Base-by-base conservation (phyloP, 2,888 invertebrate genomes). In the Margaritifera margaritifera region DNA sequence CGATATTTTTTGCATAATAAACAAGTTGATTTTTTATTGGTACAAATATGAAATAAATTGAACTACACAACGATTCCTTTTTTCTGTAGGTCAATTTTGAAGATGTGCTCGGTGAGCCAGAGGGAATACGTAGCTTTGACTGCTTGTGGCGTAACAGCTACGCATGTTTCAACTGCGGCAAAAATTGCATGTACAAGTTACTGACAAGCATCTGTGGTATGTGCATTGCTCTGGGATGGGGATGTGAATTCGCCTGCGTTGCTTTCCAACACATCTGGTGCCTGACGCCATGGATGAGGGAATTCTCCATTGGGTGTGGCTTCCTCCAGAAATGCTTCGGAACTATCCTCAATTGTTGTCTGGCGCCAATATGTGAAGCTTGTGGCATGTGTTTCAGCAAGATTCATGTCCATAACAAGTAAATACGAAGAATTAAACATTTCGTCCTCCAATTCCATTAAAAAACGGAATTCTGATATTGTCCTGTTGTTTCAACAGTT, bases 201-300 rank as follows among this genome's bases (percentile, higher is more conserved):
- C 91, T 94, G 53, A 92, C 93, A 1, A 92, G 94, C 62, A 80
- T 94, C 25, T 90, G 93, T 8, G 94, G 93, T 0, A 93, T 94
- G 6, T 91, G 94, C 31, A 91, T 93, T 64, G 94, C 94, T 0
- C 90, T 94, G 70, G 90, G 92, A 76, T 91, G 94, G 62, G 85
- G n/a, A 25, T 83, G 81, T 59, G 75, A 75, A 65, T 85, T 83
- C 70, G 86, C 82, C 63, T 51, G 93, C 79, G 90, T 94, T 22
- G 93, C 94, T 6, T 83, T 84, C 72, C 50, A 74, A 22, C 93
- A 94, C 90, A 93, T 94, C 83, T 94, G 94, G 94, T 94, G 94
- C 85, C 90, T 92, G 22, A 93, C 92, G 0, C 94, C 94, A 0
- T 92, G 92, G 70, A 89, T 94, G 65, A 91, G 94, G 65, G 91